A percentile compares a stretch with the other conserved stretches of the same genome.
Conservation (phyloP, 2,797 vertebrate genomes). For the Pangasius krempfi region DNA sequence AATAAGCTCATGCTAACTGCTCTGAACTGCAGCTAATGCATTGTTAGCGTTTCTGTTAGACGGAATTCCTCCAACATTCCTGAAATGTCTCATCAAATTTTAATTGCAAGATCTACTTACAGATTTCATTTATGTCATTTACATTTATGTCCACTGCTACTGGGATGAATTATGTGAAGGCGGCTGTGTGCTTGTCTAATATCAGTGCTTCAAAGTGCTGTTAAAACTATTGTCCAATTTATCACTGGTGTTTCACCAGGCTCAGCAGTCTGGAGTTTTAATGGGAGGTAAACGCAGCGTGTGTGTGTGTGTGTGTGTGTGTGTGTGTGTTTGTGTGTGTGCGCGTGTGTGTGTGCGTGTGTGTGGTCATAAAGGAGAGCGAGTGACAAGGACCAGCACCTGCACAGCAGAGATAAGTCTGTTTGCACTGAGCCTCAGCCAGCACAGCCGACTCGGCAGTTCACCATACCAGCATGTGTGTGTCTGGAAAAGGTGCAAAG, state of each 20-base stretch:
- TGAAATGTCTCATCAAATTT: background rate
- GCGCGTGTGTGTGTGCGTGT: conserved; percentile 40
- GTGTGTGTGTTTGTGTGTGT: conserved; percentile 25
- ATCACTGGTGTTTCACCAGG: conserved; percentile 33
- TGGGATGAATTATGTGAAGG: conserved; percentile 1
- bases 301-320: conserved; percentile 33
- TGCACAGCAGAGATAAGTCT: conserved; percentile 48
- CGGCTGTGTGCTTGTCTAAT: conserved; percentile 27
- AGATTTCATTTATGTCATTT: background rate
- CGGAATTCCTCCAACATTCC: background rate
- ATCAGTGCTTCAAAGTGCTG: conserved; percentile 24
- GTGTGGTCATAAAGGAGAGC: conserved; percentile 48
- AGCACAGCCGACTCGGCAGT: conserved; percentile 35
- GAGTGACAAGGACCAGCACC: conserved; percentile 53
- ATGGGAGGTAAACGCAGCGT: conserved; percentile 30
- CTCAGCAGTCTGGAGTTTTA: conserved; percentile 34
- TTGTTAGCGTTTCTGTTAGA: background rate
- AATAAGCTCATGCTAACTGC: background rate
- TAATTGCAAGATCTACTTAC: background rate
- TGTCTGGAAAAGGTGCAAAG: conserved; percentile 10
- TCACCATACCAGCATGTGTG: conserved; percentile 31
- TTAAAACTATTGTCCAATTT: conserved; percentile 32
- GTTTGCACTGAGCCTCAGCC: conserved; percentile 36
- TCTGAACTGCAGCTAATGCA: background rate
- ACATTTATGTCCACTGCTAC: background rate